Evolutionary conservation across 2,797 vertebrate species (phyloP), one percentile per base, ranked within the genome.

Genomic region (Sorex maritimensis): DNA sequence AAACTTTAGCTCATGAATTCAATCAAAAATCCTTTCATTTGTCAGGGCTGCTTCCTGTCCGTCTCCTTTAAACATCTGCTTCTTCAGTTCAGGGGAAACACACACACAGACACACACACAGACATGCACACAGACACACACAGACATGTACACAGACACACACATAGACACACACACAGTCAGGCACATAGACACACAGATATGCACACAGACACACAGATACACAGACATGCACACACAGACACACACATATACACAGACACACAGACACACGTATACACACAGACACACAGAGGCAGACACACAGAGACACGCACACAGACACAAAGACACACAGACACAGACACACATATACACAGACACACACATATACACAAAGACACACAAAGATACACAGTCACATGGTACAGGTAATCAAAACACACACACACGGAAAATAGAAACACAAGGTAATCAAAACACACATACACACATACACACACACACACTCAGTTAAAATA

Each of bases 1-100:
- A 98, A 98, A 97, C 96, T 95, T 96, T 94, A 97, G 97, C 97
- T 98, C 98, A 98, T 97, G 97, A 98, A 98, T 98, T 97, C 96
- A 98, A 97, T 98, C 97, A 98, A 97, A 98, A 98, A 97, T 97
- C 97, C 97, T 98, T 98, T 98, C 98, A 98, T 98, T 98, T 98
- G 98, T 98, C 97, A 98, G 95, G 97, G 95, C 91, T 93, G 61
- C 96, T 98, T 98, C 98, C 98, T 98, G 98, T 97, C 97, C 72
- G 75, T 96, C 96, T 97, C 97, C 97, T 97, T 97, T 93, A 97
- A 97, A 98, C 98, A 98, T 98, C 98, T 98, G 98, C 97, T 98
- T 97, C 97, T 98, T 97, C 95, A 97, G 97, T 96, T 98, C 96
- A 21, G 91, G 13, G 97, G 73, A 49, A 61, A 68, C 52, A 58